Conservation (phyloP, 2,113 vertebrate species). For the Oophaga pumilio region DNA sequence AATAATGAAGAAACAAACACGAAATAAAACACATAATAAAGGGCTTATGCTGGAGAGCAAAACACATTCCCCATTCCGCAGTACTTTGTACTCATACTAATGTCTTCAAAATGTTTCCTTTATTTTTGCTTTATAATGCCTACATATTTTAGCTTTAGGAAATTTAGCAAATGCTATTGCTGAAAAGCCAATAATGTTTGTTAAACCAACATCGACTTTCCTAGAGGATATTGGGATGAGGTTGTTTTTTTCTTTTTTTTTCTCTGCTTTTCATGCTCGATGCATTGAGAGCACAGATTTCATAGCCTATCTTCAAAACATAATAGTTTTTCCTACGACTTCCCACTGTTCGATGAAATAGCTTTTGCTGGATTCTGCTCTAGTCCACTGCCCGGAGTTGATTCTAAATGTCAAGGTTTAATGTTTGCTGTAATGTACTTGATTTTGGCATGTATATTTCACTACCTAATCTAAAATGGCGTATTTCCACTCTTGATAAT, state of each 20-base stretch:
- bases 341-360: slow-evolving; percentile 49
- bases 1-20: slow-evolving; percentile 10
- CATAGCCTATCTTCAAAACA: slow-evolving; percentile 28
- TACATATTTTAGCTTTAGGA: slow-evolving; percentile 28
- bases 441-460: slow-evolving; percentile 2
- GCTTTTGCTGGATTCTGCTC: slow-evolving; percentile 12
- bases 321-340: slow-evolving; percentile 23
- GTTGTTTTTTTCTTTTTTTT: background rate
- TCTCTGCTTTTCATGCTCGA: slow-evolving; percentile 11
- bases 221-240: background rate
- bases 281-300: slow-evolving; percentile 29
- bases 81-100: background rate
- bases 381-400: background rate
- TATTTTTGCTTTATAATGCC: slow-evolving; percentile 9
- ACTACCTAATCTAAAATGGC: background rate
- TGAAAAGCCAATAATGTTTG: slow-evolving; percentile 39
- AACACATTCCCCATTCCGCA: background rate
- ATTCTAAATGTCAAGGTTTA: slow-evolving; percentile 53
- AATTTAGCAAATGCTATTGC: slow-evolving; percentile 47
- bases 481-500: background rate
- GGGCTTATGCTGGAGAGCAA: background rate
- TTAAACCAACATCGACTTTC: slow-evolving; percentile 43
- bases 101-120: slow-evolving; percentile 5
- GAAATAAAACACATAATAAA: background rate
- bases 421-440: slow-evolving; percentile 32